Conservation (phyloP, 2,797 vertebrate genomes). For the Danio choprae region DNA sequence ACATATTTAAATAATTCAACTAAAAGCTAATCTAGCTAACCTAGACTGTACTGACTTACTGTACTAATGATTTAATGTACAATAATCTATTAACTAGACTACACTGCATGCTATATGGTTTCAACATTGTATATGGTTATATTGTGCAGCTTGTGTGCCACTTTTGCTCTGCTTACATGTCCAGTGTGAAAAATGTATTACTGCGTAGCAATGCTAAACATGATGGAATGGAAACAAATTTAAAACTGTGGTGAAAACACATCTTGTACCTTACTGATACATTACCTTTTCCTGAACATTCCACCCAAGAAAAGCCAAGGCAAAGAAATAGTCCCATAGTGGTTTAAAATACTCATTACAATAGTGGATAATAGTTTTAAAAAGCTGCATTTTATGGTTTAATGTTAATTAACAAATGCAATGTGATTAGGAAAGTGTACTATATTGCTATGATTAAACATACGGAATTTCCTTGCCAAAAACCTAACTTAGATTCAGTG, state of each 20-base stretch:
- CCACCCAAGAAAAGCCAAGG: slow-evolving; percentile 76
- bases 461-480: not conserved
- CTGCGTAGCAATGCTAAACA: not conserved
- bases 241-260: not conserved
- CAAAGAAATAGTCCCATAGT: slow-evolving; percentile 75
- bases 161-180: not conserved
- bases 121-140: not conserved
- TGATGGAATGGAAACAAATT: slow-evolving; percentile 8
- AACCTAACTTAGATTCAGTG: not conserved
- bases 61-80: too few relatives aligned
- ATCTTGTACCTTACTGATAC: slow-evolving; percentile 59
- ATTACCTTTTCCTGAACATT: slow-evolving; percentile 94
- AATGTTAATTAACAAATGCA: not conserved
- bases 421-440: not conserved
- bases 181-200: not conserved
- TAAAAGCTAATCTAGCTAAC: too few relatives aligned
- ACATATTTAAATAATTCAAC: too few relatives aligned
- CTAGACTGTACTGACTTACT: too few relatives aligned
- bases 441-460: slow-evolving; percentile 1
- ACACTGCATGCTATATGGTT: not conserved
- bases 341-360: slow-evolving; percentile 38
- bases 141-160: not conserved
- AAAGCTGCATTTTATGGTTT: not conserved
- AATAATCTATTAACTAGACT: not conserved
- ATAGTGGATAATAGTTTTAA: not conserved